Conservation (phyloP, 2,888 invertebrate species). For the Dysmachus trigonus region DNA sequence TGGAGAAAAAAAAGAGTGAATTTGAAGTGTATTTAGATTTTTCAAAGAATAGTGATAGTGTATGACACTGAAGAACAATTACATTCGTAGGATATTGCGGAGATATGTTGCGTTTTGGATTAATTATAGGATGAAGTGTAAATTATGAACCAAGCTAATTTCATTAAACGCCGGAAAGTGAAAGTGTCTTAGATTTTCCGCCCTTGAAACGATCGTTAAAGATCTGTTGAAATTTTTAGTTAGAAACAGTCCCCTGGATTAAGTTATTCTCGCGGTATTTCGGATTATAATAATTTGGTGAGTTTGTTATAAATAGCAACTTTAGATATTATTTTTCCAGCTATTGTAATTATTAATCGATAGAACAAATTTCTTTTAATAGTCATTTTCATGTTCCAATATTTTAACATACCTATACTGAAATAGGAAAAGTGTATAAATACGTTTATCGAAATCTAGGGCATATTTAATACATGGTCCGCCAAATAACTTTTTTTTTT, state of each 20-base stretch:
- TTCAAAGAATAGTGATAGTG: neutral
- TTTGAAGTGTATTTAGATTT: neutral
- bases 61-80: neutral
- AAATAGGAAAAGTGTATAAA: no score
- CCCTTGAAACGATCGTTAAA: neutral
- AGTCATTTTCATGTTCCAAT: no score
- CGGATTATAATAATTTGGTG: neutral
- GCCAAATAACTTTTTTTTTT: no score
- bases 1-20: neutral
- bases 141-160: neutral
- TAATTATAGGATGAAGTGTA: neutral
- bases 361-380: no score
- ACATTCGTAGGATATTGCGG: neutral
- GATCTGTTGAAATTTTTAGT: neutral
- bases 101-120: neutral
- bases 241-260: neutral
- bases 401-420: no score
- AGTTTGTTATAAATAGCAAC: neutral
- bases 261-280: neutral
- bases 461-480: no score
- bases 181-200: neutral
- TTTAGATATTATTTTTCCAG: no score
- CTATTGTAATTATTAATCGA: no score
- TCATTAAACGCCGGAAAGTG: neutral
- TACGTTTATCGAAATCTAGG: no score